Percentiles rank a stretch among this genome's conserved stretches.
Evolutionary conservation across 2,797 vertebrate genomes (phyloP).

Genomic region (Lemur catta): DNA sequence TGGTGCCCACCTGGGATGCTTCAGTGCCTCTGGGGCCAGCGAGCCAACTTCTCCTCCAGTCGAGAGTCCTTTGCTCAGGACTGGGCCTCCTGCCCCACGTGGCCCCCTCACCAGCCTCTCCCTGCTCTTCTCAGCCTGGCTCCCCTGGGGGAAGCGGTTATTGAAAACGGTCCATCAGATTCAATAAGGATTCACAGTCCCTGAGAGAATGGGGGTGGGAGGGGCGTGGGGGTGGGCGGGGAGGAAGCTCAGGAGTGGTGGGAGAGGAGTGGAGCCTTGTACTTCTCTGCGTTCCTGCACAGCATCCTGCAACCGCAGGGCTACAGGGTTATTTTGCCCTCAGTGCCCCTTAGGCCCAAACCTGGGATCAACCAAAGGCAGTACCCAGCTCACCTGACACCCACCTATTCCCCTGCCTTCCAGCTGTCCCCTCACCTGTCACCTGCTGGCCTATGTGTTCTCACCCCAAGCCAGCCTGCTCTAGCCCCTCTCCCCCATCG

Average conservation of each 20-base stretch:
- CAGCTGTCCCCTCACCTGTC: slow-evolving; percentile 1
- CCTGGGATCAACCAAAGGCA: not conserved
- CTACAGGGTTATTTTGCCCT: not conserved
- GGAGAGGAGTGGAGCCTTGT: not conserved
- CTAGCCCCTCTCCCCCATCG: not conserved
- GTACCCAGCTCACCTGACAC: not conserved
- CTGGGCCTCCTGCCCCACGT: fast-evolving
- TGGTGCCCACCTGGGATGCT: not conserved
- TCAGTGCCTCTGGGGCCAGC: not conserved
- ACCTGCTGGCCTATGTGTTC: not conserved
- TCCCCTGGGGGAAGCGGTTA: slow-evolving; percentile 56
- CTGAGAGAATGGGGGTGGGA: slow-evolving; percentile 26
- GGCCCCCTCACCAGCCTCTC: not conserved
- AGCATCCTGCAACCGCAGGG: not conserved
- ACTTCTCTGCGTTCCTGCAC: not conserved
- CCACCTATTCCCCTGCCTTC: not conserved
- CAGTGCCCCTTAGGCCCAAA: not conserved
- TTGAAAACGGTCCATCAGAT: slow-evolving; percentile 58
- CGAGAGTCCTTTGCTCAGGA: not conserved
- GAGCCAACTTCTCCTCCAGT: not conserved
- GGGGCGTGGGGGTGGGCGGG: not conserved
- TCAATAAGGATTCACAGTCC: slow-evolving; percentile 57
- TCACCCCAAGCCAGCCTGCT: not conserved
- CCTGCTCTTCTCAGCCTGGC: not conserved
- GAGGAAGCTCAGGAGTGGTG: not conserved